Evolutionary conservation across 2,888 invertebrate species (phyloP), one percentile per base, ranked within the genome.

Genomic region (Nineta flava): DNA sequence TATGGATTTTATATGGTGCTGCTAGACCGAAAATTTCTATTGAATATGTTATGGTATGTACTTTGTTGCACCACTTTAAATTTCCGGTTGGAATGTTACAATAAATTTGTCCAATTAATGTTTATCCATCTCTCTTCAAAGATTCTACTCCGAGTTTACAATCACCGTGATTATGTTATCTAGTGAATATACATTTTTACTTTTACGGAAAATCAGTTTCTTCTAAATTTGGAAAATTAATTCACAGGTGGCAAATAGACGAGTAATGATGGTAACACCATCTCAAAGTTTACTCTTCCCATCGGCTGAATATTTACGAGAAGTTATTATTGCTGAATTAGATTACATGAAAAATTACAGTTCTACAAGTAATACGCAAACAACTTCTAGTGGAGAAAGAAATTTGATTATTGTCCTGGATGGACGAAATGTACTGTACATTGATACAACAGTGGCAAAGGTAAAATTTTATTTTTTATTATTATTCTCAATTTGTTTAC

Each of bases 241-340:
- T 48, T 13, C 4, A 34, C 13, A 63, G 63, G 58, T 71, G 21
- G 62, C 64, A 19, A 65, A 66, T 10, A 59, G 61, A 12, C 65
- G 68, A 52, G 62, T 74, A 9, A 69, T 77, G 57, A 61, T 83
- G 56, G 78, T 83, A 42, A 74, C 73, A 51, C 80, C 87, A 48
- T 79, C 80, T 61, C 79, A 82, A 56, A 78, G 79, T 59, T 70
- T 90, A 47, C 72, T 79, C 50, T 90, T 86, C 68, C 83, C 88
- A n/a, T 81, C 87, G 3, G 84, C 87, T 1, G 87, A 87, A 68
- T 81, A 76, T 68, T 71, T 90, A 57, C 65, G 75, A 45, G 68
- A 71, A 52, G 59, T 59, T 15, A 62, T 75, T 48, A 64, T 74
- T 51, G 61, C 60, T 16, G 58, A 60, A 17, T 63, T 63, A 48